These are phyloP conservation scores for Esox niger DNA, from an alignment of 2,113 vertebrate genomes.

Conservation along the genomic window DNA sequence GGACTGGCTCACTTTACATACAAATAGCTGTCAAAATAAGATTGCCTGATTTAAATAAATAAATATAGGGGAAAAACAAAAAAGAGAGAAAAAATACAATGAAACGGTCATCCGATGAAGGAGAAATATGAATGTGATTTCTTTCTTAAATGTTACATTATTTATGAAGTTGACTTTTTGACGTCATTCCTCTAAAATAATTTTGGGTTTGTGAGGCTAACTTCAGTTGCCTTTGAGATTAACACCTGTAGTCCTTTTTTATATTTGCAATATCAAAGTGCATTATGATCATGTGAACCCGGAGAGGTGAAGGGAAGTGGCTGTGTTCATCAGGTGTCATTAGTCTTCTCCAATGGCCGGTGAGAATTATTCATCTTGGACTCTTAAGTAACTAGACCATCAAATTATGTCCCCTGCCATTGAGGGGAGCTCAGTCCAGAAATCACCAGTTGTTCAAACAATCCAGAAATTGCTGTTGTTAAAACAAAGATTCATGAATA, in stretches of 20 bases:
- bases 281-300: too few species aligned
- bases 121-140: slow-evolving; percentile 57
- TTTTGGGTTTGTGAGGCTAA: too few species aligned
- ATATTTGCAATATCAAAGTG: too few species aligned
- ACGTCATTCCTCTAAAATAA: background rate
- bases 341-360: background rate
- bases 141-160: slow-evolving; percentile 46
- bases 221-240: too few species aligned
- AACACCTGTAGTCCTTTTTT: too few species aligned
- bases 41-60: slow-evolving; percentile 72
- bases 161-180: slow-evolving; percentile 28
- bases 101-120: slow-evolving; percentile 55
- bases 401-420: too few species aligned
- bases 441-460: too few species aligned
- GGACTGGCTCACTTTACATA: slow-evolving; percentile 66
- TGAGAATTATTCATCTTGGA: background rate
- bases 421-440: too few species aligned
- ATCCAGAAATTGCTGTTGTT: too few species aligned
- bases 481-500: too few species aligned
- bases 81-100: slow-evolving; percentile 34
- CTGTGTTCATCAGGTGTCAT: background rate
- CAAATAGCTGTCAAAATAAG: slow-evolving; percentile 78
- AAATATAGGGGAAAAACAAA: slow-evolving; percentile 48
- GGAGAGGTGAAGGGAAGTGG: too few species aligned
- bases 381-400: background rate